phyloP scores from a whole-genome alignment of 2,888 invertebrate genomes.

The Euzetes globulus region DNA sequence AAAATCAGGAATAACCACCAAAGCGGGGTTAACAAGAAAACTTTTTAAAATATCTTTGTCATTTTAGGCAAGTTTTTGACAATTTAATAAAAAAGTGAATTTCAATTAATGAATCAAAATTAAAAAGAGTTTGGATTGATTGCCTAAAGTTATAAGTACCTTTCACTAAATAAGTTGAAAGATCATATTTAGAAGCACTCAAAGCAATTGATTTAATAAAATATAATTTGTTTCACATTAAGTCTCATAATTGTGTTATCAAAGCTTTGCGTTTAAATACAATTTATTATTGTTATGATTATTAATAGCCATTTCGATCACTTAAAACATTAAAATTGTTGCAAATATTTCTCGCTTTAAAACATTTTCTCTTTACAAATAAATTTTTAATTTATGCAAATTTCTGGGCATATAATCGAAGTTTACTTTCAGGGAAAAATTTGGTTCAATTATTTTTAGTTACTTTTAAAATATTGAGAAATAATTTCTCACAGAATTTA shows the following conservation, averaged over 20 bases:
- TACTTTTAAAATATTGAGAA: slow-evolving; percentile 1
- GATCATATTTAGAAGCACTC: too few species aligned
- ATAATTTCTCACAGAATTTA: background rate
- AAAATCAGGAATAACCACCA: too few species aligned
- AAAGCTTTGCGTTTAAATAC: background rate
- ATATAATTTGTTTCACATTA: background rate
- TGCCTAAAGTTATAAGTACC: too few species aligned
- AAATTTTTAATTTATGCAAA: background rate
- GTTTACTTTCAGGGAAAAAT: background rate
- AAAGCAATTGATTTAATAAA: background rate
- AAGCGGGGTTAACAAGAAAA: too few species aligned
- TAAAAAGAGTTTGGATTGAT: too few species aligned
- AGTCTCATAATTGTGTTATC: background rate
- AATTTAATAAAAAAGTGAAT: too few species aligned
- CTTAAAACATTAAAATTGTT: background rate
- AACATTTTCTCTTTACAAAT: background rate
- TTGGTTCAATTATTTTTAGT: slow-evolving; percentile 8
- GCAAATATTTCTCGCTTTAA: background rate
- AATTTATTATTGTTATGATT: background rate
- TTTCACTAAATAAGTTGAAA: too few species aligned
- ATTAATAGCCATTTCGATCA: slow-evolving; percentile 3
- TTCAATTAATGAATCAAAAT: too few species aligned
- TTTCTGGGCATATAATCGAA: background rate
- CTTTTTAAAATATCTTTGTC: too few species aligned
- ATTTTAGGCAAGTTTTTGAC: too few species aligned